Base-by-base conservation (phyloP, 2,113 vertebrate genomes). In the Mystacornis crossleyi region DNA sequence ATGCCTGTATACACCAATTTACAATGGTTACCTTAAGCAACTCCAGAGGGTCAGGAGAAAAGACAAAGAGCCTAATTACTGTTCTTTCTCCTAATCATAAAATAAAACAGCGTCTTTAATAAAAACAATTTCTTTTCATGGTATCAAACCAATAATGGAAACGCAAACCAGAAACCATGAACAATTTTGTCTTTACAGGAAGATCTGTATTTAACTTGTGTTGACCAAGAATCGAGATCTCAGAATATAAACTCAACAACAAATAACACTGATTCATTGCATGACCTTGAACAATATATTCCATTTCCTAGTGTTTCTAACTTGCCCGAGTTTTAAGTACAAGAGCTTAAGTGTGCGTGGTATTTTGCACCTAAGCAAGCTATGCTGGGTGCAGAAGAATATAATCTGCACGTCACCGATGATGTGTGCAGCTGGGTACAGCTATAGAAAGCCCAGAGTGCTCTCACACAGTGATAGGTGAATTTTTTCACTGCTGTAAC, bases 351-450 rank as follows among this genome's bases (percentile, higher is more conserved):
- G 17, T 33, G 26, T 34, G 45, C 19, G 48, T n/a, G 34, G 55
- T 75, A 92, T 72, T 97, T 97, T 89, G 42, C 82, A 95, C 54
- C 90, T 83, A 55, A 88, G 0, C 94, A 55, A 86, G 71, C 86
- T 67, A 26, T 5, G 29, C 24, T 79, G 50, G 29, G 33, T 58
- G 33, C 57, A 73, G 69, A 78, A 93, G 65, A 70, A 89, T 83
- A 51, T 70, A 95, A 96, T 77, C 82, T 94, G 60, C 57, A 33
- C 33, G 70, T 92, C 94, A 87, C 66, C 23, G 28, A 14, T 17
- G 48, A 53, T 3, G 7, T 3, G 45, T 38, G 67, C 82, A 96
- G 71, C 74, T 94, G 88, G 48, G 42, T 89, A 60, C 43, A 65
- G 81, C 18, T n/a, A 77, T 14, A 94, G 26, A 89, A 91, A 96